Percentiles rank a stretch among this genome's conserved stretches.
phyloP scores from a whole-genome alignment of 2,113 vertebrate species.

The Sitta europaea region DNA sequence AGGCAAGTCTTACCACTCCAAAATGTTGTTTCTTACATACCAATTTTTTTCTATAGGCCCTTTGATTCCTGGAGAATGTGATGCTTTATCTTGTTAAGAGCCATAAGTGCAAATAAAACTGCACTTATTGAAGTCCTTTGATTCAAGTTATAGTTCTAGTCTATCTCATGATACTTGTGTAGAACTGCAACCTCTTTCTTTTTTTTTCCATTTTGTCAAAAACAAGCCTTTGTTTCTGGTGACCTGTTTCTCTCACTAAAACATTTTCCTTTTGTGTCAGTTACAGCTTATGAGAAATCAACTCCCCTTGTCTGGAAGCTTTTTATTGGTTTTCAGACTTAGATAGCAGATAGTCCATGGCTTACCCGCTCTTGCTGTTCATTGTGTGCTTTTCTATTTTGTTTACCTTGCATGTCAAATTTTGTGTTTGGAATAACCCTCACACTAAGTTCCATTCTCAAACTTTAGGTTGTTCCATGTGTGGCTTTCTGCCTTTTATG shows the following conservation, averaged over 20 bases:
- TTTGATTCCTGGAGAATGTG: not conserved
- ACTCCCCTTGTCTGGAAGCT: not conserved
- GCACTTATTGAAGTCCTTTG: not conserved
- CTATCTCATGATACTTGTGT: not conserved
- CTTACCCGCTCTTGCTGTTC: not conserved
- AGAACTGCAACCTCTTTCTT: not conserved
- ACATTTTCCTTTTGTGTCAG: not conserved
- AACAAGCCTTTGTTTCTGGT: not conserved
- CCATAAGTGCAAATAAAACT: fast-evolving
- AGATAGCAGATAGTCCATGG: not conserved
- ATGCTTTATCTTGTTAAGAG: not conserved
- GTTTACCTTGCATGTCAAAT: not conserved
- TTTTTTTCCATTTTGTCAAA: not conserved
- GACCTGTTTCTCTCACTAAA: not conserved
- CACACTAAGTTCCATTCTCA: not conserved
- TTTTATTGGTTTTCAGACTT: not conserved
- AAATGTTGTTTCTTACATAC: not conserved
- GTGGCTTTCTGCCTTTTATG: not conserved
- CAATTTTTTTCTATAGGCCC: not conserved
- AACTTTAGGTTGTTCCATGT: not conserved
- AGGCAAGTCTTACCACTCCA: not conserved
- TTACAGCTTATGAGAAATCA: not conserved
- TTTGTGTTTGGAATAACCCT: not conserved
- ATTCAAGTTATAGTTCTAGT: not conserved
- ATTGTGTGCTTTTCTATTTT: not conserved